Base-by-base conservation (phyloP, 2,113 vertebrate species). In the Pleuronectes platessa region DNA sequence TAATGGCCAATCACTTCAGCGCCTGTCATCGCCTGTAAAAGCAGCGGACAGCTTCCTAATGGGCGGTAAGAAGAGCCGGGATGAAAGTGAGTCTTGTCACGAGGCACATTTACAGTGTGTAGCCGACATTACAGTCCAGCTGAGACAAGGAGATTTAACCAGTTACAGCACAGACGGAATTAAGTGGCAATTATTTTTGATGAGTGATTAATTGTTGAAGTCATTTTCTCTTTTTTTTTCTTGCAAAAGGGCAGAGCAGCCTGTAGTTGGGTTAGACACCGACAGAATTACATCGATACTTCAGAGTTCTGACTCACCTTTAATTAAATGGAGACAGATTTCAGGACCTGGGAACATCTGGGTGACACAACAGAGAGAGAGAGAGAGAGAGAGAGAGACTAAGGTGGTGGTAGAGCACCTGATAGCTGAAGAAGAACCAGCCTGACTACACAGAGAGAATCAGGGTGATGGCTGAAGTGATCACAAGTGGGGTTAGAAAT, bases 1-100 rank as follows among this genome's bases (percentile, higher is more conserved):
- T 78, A 81, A 72, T 54, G 64, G 26, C 45, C 45, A 40, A 42
- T 79, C 68, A 35, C 55, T 78, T 64, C 49, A 72, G 74, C 67
- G 66, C 11, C 55, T 71, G 60, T 72, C 74, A 72, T 59, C 14
- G 3, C 51, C 59, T 68, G 70, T 78, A 58, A 74, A 74, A 67
- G 59, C 73, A 59, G 26, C 23, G 31, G 47, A 71, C 65, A 35
- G 37, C 55, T 72, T 59, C 21, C 72, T 76, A 76, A 82, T 79
- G 58, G 74, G 31, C 63, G 9, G 24, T 45, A 11, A 71, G 26
- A 1, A 31, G 40, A 21, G 31, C 40, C 3, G 2, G 67, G 35
- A 62, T 58, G 2, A 67, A 82, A 71, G 42, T 23, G 3, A 14
- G 18, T 54, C 51, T 54, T n/a, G 51, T 61, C 59, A 68, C 24